Evolutionary conservation across 2,888 invertebrate species (phyloP), one percentile per base, ranked within the genome.

Genomic region (Zhengitettix transpicula): DNA sequence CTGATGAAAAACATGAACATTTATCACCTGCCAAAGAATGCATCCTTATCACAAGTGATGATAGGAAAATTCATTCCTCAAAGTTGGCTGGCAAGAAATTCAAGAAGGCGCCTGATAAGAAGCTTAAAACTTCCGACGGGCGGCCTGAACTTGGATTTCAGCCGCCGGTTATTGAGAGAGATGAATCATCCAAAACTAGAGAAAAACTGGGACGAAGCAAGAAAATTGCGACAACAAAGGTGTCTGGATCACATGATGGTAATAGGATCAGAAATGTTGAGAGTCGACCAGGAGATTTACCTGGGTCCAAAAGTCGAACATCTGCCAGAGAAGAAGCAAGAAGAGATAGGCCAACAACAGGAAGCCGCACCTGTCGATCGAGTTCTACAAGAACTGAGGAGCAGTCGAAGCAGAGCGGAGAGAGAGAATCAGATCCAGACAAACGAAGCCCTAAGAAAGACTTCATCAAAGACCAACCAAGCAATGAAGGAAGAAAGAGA

Each of bases 61-160:
- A 47, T 47, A 47, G 14, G 14, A 47, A 47, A n/a, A 14, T n/a
- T 47, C 47, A 47, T 16, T 42, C 62, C 12, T 64, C 64, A 60
- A 64, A 67, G 63, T 64, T 64, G 65, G 70, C 69, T 67, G 73
- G 73, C 67, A 75, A 75, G 70, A 77, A 75, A 73, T 72, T 73
- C 71, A 80, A 78, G 74, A 83, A 81, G 81, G 80, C 82, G 80
- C 82, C 83, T 73, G 84, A 84, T 76, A 84, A 84, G 84, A 85
- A 84, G 84, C 84, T 84, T 82, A 85, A 84, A 84, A 84, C 84
- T 84, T 84, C 84, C 83, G 84, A 84, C 80, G 81, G 82, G 83
- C 80, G 81, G 80, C 79, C 81, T 80, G 83, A 81, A 79, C 79
- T 77, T 75, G 77, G 82, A 79, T 78, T 81, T 79, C 77, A 81